Base-by-base conservation (phyloP, 2,888 invertebrate species). In the Ectemnius cavifrons region DNA sequence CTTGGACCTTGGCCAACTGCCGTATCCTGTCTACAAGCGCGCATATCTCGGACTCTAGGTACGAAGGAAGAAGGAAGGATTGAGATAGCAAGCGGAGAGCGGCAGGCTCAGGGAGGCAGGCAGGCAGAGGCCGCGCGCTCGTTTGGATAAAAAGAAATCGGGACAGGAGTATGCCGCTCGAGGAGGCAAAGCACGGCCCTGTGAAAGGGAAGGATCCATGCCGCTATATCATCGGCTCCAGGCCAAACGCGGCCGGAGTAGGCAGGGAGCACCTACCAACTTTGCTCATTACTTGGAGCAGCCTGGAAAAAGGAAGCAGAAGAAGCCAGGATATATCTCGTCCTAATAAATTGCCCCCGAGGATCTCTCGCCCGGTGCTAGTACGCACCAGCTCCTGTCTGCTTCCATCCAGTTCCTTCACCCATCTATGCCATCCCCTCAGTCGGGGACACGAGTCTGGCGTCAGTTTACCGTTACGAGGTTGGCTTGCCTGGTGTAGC, bases 1-100 rank as follows among this genome's bases (percentile, higher is more conserved):
- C 84, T 88, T 89, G 89, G 89, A 88, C 79, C 69, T 69, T 47
- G 68, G 89, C 89, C 89, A 89, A 85, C 81, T 88, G 77, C 77
- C 80, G 75, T 84, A 81, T 80, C 77, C 81, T 77, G 78, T 85
- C 82, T 79, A 81, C 83, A 79, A 83, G 81, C 85, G 81, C 85
- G 85, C 82, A 78, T 84, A 84, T 83, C 83, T 84, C 78, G 70
- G 64, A 68, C 64, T 37, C 37, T 78, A 63, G 60, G 59, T 64
- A 11, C 67, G 65, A 52, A 68, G 60, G 58, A 65, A 56, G 67
- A 52, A 68, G 60, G 58, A 65, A 56, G 71, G 71, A 78, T 64
- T 63, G 70, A 63, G 72, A 74, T 45, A 63, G 20, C 71, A 23
- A 23, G 23, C 23, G 23, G 23, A 23, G 23, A 3, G 23, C 23